Base-by-base conservation (phyloP, 1,140 invertebrate genomes). In the Carposina sasakii region DNA sequence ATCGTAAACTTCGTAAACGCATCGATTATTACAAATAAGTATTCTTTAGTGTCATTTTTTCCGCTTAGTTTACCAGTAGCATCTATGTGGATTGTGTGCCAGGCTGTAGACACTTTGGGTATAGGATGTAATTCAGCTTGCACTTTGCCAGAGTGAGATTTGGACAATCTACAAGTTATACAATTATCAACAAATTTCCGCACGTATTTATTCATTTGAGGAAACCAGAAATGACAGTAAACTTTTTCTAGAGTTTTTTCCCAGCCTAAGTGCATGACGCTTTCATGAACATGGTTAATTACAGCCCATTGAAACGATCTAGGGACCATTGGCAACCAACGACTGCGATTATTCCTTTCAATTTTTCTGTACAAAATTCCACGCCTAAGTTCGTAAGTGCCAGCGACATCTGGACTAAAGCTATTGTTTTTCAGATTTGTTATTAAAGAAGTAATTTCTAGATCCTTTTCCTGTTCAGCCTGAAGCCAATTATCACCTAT, bases 141-240 rank as follows among this genome's bases (percentile, higher is more conserved):
- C n/a, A 44, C 20, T 31, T 30, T 48, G 9, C 44, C 51, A 2
- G 51, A 47, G 5, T 26, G 13, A 10, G 31, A 36, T 20, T 53
- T 53, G 10, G 9, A 23, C 26, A 53, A 24, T 34, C 17, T 53
- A 21, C 45, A 53, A 1, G 43, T 46, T 6, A 52, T 33, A 16
- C 50, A 52, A 23, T 52, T 64, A 6, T 71, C 66, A 1, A 71
- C 61, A 60, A 61, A 73, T 52, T 69, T 73, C 28, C 55, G 43
- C 0, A 66, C 50, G 44, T 56, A 57, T 51, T 62, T 62, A 31
- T 6, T 17, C 51, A 53, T 53, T 5, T 43, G 5, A 4, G 34
- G 34, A 19, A 51, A 51, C 48, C 48, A 43, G 26, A 19, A 43
- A 13, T 26, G 26, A 52, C 62, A 57, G 0, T 81, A 94, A 87